phyloP scores from a whole-genome alignment of 2,113 vertebrate genomes.

The Pygoscelis adeliae region DNA sequence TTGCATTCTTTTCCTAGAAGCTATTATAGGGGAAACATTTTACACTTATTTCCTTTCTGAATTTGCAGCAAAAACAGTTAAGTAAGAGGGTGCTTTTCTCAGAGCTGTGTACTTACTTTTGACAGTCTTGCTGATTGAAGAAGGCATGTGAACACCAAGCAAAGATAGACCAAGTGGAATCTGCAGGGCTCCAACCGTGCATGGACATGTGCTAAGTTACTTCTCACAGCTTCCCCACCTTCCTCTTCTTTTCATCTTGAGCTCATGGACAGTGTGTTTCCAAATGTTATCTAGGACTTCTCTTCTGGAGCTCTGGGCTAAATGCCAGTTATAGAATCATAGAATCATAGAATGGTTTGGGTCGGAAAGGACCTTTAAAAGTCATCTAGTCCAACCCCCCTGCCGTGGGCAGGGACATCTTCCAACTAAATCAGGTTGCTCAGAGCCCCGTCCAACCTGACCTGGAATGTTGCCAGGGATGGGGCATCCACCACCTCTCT shows the following conservation, averaged over 20 bases:
- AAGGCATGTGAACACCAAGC: background rate
- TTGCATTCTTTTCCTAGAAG: background rate
- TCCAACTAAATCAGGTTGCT: no score
- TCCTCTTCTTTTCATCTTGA: background rate
- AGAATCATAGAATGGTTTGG: no score
- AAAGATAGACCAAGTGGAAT: background rate
- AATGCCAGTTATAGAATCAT: background rate
- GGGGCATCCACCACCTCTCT: no score
- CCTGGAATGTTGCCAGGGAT: no score
- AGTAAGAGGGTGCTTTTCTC: background rate
- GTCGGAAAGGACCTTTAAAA: no score
- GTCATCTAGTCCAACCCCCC: no score
- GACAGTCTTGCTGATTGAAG: background rate
- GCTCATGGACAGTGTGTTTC: background rate
- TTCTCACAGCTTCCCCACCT: background rate
- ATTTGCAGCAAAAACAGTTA: background rate
- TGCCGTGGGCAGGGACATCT: no score
- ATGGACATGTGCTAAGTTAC: fast-evolving
- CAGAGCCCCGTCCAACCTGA: no score
- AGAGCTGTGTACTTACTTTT: background rate
- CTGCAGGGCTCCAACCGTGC: background rate
- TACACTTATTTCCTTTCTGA: background rate
- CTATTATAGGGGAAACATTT: background rate
- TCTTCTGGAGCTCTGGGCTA: background rate
- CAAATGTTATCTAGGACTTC: background rate